A percentile compares a stretch with the other conserved stretches of the same genome.
phyloP scores from a whole-genome alignment of 2,113 vertebrate species.

The Fulica atra region DNA sequence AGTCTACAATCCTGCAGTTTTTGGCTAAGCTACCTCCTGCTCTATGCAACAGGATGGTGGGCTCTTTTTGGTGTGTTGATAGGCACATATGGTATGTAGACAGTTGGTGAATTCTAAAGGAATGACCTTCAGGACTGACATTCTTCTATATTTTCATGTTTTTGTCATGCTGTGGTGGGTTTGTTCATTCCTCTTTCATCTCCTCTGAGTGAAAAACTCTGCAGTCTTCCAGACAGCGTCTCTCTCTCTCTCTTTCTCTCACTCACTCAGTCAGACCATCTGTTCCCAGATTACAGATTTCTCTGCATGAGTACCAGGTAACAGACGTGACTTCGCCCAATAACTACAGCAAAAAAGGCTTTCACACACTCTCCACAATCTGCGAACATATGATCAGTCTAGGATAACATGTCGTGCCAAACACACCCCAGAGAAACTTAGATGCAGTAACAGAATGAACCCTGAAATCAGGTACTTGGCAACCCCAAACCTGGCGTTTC shows the following conservation, averaged over 20 bases:
- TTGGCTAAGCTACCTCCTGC: not conserved
- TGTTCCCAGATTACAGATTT: constrained; percentile 70
- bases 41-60: not conserved
- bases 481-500: not conserved
- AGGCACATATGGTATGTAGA: not conserved
- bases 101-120: constrained; percentile 47
- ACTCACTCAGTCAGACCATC: constrained; percentile 65
- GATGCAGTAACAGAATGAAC: constrained; percentile 55
- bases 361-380: constrained; percentile 62
- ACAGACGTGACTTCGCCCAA: constrained; percentile 63
- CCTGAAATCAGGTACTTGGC: constrained; percentile 51
- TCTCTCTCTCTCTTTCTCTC: constrained; percentile 41
- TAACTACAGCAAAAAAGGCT: constrained; percentile 68
- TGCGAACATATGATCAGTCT: constrained; percentile 76
- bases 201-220: constrained; percentile 16
- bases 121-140: constrained; percentile 58
- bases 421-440: constrained; percentile 57
- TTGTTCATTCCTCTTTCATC: constrained; percentile 59
- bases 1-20: not conserved
- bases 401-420: constrained; percentile 66
- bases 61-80: not conserved
- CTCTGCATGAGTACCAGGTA: constrained; percentile 72
- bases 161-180: constrained; percentile 42
- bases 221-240: constrained; percentile 48
- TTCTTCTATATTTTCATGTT: constrained; percentile 57